Conservation (phyloP, 2,797 vertebrate genomes). For the Sebastes itinus region DNA sequence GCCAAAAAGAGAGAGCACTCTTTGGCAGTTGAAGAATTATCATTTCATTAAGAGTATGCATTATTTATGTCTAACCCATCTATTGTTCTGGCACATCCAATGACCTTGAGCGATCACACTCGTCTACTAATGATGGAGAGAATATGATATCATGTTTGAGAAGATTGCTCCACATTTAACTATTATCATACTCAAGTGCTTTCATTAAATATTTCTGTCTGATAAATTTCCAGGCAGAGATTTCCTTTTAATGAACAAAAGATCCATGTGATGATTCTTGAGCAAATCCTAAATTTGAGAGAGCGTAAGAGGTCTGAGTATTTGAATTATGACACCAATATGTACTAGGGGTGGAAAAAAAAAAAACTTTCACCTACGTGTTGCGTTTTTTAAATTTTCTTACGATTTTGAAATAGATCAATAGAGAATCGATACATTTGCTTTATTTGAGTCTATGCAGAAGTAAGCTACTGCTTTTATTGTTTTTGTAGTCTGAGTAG, state of each 20-base stretch:
- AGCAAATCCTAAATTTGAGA: background rate
- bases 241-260: background rate
- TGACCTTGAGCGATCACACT: conserved; percentile 33
- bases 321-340: no score
- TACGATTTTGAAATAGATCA: no score
- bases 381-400: no score
- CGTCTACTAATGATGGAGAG: background rate
- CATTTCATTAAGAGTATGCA: conserved; percentile 62
- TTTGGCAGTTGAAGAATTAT: conserved; percentile 36
- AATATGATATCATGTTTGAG: conserved; percentile 22
- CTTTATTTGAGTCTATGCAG: no score
- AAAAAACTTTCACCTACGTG: no score
- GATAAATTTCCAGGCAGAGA: background rate
- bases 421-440: no score
- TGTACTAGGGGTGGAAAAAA: no score
- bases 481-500: no score
- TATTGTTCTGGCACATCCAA: conserved; percentile 19
- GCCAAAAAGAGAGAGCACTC: background rate
- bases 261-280: background rate
- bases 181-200: background rate
- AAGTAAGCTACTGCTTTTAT: no score
- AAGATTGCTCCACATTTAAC: background rate
- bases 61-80: conserved; percentile 47
- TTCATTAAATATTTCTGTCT: conserved; percentile 13
- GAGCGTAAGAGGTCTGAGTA: background rate